Evolutionary conservation across 2,888 invertebrate species (phyloP), one percentile per base, ranked within the genome.

Genomic region (Hydropsyche betteni): DNA sequence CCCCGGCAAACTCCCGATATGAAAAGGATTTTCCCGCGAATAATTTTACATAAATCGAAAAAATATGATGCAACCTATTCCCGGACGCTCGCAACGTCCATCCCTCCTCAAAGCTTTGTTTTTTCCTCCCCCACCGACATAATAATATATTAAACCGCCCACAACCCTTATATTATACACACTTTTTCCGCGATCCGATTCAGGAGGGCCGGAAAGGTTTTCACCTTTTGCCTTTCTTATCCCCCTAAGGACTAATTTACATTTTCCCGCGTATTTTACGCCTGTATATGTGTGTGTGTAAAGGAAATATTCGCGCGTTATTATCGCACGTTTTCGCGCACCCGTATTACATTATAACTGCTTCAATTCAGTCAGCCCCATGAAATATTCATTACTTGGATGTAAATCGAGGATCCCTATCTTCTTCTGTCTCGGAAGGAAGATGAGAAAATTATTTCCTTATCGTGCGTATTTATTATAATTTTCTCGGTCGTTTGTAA

Each of bases 231-330:
- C 36, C 52, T 53, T 70, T 69, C 51, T 44, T 53, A 36, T 51
- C 36, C 53, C 70, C 70, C 70, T 4, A 34, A 53, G 52, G 70
- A 70, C 70, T 70, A 70, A 70, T 70, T 70, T 70, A 70, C 70
- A 70, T 70, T 70, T 52, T 53, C 33, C 14, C 7, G 44, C 10
- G 44, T 44, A 44, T 44, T 44, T 44, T 4, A 24, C 44, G 44
- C 6, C 6, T 6, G 44, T 8, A 4, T 44, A 44, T 44, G 44
- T 44, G 10, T 44, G 44, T 44, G 6, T 10, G 44, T 44, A 44
- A 10, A 44, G 44, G 44, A 10, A 44, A 44, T 44, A 44, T 44
- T 6, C 10, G 6, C 44, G 34, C 33, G 69, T 36, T 52, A 53
- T 51, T 33, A 53, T n/a, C 64, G 64, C 33, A 33, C 24, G 16